These are phyloP conservation scores for Propithecus perrieri DNA, from an alignment of 2,797 vertebrate species.

Conservation along the genomic window DNA sequence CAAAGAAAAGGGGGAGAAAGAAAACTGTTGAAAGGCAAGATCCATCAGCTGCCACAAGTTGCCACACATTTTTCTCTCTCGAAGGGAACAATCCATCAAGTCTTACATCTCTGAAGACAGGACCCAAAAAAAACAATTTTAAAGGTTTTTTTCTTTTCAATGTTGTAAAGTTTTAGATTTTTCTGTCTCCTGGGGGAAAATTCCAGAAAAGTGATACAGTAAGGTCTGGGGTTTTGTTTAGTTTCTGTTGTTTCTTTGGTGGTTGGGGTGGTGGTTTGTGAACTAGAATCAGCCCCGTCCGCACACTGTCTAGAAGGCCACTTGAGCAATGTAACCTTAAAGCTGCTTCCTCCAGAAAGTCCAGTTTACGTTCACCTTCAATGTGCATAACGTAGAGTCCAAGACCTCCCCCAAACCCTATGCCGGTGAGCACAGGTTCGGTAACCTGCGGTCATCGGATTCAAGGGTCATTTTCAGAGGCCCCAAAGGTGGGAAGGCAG, in stretches of 20 bases:
- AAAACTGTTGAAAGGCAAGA: neutral
- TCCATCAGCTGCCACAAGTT: neutral
- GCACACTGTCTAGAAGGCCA: neutral
- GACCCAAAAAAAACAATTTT: neutral
- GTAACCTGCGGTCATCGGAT: neutral
- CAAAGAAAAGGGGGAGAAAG: neutral
- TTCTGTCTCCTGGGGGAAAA: neutral
- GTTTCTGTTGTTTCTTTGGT: neutral
- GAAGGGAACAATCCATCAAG: neutral
- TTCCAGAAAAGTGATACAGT: neutral
- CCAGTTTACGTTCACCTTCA: neutral
- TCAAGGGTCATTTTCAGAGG: neutral
- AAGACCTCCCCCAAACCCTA: neutral
- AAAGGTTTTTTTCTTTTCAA: neutral
- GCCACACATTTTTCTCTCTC: neutral
- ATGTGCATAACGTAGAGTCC: fast-evolving
- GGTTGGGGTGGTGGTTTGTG: too few species aligned
- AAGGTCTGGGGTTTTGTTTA: neutral
- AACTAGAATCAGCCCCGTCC: neutral
- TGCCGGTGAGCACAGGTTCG: neutral
- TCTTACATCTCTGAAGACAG: neutral
- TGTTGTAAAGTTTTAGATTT: neutral
- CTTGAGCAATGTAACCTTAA: neutral
- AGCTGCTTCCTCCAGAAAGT: neutral
- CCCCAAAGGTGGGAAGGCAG: neutral